Evolutionary conservation across 2,797 vertebrate species (phyloP), one percentile per base, ranked within the genome.

Genomic region (Alauda arvensis): DNA sequence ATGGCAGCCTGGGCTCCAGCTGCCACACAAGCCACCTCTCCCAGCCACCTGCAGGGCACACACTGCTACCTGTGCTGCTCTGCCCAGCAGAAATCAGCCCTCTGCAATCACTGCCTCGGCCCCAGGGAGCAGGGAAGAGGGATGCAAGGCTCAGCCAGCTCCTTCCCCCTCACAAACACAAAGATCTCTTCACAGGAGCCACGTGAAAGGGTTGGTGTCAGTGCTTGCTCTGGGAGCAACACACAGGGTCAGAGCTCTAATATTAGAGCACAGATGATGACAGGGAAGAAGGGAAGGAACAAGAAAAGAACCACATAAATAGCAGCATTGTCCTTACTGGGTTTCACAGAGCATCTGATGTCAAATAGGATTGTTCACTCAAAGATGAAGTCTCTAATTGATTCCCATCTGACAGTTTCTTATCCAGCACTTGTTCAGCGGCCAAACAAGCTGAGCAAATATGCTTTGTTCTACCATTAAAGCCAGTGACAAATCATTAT

Each of bases 361-460:
- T 87, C 86, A 77, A 87, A 71, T n/a, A 45, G 4, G 10, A 88
- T 89, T 14, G 14, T 42, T 61, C 55, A 33, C 37, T 82, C 57
- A 40, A 75, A 83, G 46, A 42, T 69, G 87, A 91, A 89, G 87
- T 79, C 77, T 90, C 84, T 91, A 92, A 92, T 71, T 91, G 85
- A 94, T 87, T 95, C 93, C 90, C 85, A 49, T 76, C 83, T 77
- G 90, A 93, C 74, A 78, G 67, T 88, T 95, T 74, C 92, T 85
- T 78, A 91, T 92, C 91, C 91, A 94, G 87, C 85, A 83, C 66
- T 93, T 88, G 93, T 87, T 65, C 62, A 16, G 51, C 4, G 0
- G 75, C 91, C 89, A 93, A 91, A 89, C 81, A 94, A 89, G 83
- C 93, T 91, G 81, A 93, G 89, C 92, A 94, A 95, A 95, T 80